Percentiles rank a stretch among this genome's conserved stretches.
These are phyloP conservation scores for Jaculus jaculus DNA, from an alignment of 2,113 vertebrate genomes.

Conservation along the genomic window DNA sequence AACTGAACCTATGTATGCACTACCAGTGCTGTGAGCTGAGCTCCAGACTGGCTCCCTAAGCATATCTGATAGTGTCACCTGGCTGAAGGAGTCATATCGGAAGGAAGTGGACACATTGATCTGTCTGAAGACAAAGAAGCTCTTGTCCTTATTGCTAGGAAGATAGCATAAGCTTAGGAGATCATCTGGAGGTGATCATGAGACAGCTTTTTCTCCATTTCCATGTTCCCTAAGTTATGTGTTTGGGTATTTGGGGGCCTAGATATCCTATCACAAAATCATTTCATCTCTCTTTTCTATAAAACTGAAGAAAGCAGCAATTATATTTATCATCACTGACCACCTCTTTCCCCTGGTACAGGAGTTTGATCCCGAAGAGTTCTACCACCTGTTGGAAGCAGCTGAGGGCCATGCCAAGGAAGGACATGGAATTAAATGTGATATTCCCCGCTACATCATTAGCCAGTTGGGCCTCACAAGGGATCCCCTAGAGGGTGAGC, in stretches of 20 bases:
- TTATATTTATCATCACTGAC: neutral
- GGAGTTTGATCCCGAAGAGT: constrained; percentile 99
- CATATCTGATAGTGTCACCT: neutral
- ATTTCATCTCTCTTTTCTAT: neutral
- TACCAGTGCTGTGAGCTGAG: neutral
- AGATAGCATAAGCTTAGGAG: neutral
- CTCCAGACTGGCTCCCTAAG: neutral
- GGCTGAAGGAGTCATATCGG: neutral
- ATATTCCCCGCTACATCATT: constrained; percentile 98
- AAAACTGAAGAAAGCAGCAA: neutral
- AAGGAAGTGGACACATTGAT: neutral
- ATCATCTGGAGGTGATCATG: neutral
- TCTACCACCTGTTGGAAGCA: constrained; percentile 97
- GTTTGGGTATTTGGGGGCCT: neutral
- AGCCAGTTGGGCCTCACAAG: constrained; percentile 97
- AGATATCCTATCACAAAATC: neutral
- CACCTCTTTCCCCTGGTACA: constrained; percentile 78
- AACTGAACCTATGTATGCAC: neutral
- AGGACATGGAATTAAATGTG: constrained; percentile 97
- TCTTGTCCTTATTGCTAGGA: constrained; percentile 30
- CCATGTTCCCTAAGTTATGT: neutral
- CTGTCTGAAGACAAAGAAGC: constrained; percentile 4
- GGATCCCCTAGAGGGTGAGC: constrained; percentile 96
- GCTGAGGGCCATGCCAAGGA: constrained; percentile 98
- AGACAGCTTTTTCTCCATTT: neutral